phyloP scores from a whole-genome alignment of 1,140 invertebrate genomes.

The Procambarus virginalis region DNA sequence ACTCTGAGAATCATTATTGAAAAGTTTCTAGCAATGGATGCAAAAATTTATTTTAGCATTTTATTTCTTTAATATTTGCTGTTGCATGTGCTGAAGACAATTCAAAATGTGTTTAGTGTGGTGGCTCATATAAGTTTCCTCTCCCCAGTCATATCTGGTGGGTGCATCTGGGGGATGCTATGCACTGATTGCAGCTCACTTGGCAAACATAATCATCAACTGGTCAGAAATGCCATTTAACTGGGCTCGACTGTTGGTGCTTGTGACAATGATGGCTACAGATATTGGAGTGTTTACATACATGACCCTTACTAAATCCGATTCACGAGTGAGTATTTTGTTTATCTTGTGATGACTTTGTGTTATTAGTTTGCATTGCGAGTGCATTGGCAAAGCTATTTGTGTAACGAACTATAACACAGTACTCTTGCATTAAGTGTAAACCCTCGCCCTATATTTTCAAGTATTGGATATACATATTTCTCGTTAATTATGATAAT shows the following conservation, averaged over 20 bases:
- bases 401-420: no score
- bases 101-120: no score
- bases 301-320: slow-evolving; percentile 50
- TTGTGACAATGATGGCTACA: slow-evolving; percentile 82
- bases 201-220: slow-evolving; percentile 96
- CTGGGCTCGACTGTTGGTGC: slow-evolving; percentile 84
- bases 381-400: neutral
- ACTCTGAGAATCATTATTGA: no score
- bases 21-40: no score
- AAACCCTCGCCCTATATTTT: neutral
- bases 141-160: slow-evolving; percentile 84
- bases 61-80: no score
- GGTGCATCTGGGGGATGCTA: slow-evolving; percentile 98
- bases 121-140: slow-evolving; percentile 47
- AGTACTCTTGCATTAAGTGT: neutral
- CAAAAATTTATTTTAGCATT: no score
- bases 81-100: no score
- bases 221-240: slow-evolving; percentile 95
- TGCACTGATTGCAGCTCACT: slow-evolving; percentile 94
- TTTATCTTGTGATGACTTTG: neutral
- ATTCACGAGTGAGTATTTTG: slow-evolving; percentile 25
- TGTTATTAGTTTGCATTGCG: neutral
- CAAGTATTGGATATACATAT: neutral
- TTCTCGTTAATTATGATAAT: neutral
- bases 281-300: slow-evolving; percentile 91